Percentiles rank a stretch among this genome's conserved stretches.
Evolutionary conservation across 2,888 invertebrate genomes (phyloP).

Genomic region (Chromoteleia sp.): DNA sequence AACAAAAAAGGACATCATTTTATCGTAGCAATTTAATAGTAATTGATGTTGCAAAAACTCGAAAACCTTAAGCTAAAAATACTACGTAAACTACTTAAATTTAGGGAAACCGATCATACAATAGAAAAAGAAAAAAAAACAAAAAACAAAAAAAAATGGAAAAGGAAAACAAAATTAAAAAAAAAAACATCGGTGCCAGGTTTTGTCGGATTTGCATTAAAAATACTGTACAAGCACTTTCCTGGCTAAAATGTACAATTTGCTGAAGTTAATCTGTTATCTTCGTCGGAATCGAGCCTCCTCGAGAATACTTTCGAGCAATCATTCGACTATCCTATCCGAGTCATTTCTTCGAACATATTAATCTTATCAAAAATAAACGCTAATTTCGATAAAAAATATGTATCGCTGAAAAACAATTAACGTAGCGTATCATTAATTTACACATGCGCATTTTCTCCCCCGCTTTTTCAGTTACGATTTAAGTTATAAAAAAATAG

Average conservation of each 20-base stretch:
- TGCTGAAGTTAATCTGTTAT: constrained; percentile 54
- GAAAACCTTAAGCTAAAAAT: constrained; percentile 53
- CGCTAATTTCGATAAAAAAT: constrained; percentile 35
- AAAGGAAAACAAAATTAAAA: constrained; percentile 20
- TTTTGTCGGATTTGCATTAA: constrained; percentile 77
- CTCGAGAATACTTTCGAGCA: constrained; percentile 52
- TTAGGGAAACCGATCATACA: constrained; percentile 5
- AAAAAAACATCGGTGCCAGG: constrained; percentile 74
- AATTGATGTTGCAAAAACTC: constrained; percentile 33
- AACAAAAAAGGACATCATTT: too few relatives aligned
- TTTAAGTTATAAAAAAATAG: constrained; percentile 12
- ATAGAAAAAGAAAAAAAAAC: too few relatives aligned
- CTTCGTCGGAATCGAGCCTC: constrained; percentile 60
- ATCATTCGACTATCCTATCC: background rate
- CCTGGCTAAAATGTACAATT: constrained; percentile 78
- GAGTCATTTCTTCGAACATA: constrained; percentile 12
- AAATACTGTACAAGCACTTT: constrained; percentile 81
- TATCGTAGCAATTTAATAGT: constrained; percentile 31
- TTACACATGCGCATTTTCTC: constrained; percentile 25
- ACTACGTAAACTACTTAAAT: constrained; percentile 35
- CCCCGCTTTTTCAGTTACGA: background rate
- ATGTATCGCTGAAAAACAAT: constrained; percentile 22
- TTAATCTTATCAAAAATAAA: constrained; percentile 42
- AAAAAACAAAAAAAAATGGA: background rate
- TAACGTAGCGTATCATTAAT: background rate